phyloP scores from a whole-genome alignment of 2,113 vertebrate species.

The Ptychochromis oligacanthus region DNA sequence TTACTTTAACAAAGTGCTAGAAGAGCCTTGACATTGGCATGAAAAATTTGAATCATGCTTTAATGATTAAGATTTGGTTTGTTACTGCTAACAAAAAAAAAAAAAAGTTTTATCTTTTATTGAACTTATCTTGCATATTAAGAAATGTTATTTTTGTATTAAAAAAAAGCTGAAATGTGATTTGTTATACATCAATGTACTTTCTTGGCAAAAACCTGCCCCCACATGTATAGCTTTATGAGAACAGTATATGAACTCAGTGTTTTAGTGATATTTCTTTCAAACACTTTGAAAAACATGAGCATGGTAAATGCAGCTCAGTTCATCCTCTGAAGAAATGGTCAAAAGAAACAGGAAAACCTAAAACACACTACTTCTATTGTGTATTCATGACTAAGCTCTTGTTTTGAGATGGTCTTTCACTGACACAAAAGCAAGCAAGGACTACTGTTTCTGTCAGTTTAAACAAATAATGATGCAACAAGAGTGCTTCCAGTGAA shows the following conservation, averaged over 20 bases:
- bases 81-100: too few relatives aligned
- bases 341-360: constrained; percentile 40
- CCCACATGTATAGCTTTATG: background rate
- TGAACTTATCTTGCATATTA: background rate
- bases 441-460: constrained; percentile 69
- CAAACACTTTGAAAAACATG: constrained; percentile 37
- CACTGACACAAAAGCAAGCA: constrained; percentile 70
- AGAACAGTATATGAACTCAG: background rate
- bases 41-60: background rate
- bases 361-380: constrained; percentile 59
- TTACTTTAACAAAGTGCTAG: background rate
- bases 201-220: rapidly evolving
- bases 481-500: constrained; percentile 72
- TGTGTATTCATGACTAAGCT: constrained; percentile 70
- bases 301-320: constrained; percentile 28
- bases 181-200: background rate
- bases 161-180: background rate
- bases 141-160: background rate
- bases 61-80: too few relatives aligned
- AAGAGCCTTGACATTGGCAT: background rate
- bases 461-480: constrained; percentile 79
- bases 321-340: constrained; percentile 24
- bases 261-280: constrained; percentile 8
- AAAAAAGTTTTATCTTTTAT: too few relatives aligned
- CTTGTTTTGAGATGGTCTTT: constrained; percentile 75